Evolutionary conservation across 2,113 vertebrate species (phyloP), one percentile per base, ranked within the genome.

Genomic region (Grus americana): DNA sequence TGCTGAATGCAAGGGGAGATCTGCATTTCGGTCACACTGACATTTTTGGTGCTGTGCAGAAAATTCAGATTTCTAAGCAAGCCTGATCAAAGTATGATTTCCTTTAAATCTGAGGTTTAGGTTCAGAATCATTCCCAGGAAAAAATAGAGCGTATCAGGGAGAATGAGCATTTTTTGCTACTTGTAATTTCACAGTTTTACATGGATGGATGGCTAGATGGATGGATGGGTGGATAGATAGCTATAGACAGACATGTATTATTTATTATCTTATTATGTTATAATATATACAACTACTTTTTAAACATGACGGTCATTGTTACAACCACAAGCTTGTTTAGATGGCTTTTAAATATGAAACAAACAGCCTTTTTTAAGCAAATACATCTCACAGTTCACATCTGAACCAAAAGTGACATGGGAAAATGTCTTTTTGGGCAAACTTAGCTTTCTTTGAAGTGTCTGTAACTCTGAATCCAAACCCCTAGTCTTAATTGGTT

Each of bases 251-350:
- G 80, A 81, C 40, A 94, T 96, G 84, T 87, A 95, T 90, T 91
- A 96, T 96, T 96, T 94, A 97, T 96, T 85, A 90, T 70, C 93
- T 91, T 92, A 89, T 81, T 93, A 90, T 50, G 55, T 86, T 97
- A 70, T 79, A 95, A 92, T 92, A 94, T 52, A 97, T 91, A 93
- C 86, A 84, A 92, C 86, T 91, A 71, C 59, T 91, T 92, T 93
- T 97, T 46, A 96, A 92, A 81, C 90, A 84, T 91, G 88, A 85
- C 0, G 11, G 36, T 58, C 84, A 79, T 70, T 84, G 63, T 92
- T 85, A 79, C 59, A 89, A 90, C 52, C 52, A 79, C n/a, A 79
- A 90, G 46, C 80, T 78, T 84, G 40, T 83, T 84, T 74, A 54
- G 15, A 46, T 36, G 52, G 38, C 22, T 88, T 92, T 88, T 89